Percentiles rank a stretch among this genome's conserved stretches.
Evolutionary conservation across 2,113 vertebrate genomes (phyloP).

Genomic region (Epinephelus lanceolatus): DNA sequence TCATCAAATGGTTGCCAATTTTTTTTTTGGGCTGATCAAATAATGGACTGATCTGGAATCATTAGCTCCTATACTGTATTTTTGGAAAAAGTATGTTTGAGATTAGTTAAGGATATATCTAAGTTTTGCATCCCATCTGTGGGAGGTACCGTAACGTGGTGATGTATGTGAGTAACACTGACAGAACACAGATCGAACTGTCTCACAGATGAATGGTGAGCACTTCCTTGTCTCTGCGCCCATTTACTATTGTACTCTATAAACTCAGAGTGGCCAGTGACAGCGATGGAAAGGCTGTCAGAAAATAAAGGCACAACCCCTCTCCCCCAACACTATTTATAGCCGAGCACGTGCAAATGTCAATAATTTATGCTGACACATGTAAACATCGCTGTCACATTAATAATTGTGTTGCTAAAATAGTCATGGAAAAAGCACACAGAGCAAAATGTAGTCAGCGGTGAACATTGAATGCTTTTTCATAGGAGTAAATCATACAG

Average conservation of each 20-base stretch:
- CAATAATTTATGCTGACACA: constrained; percentile 81
- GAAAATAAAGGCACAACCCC: constrained; percentile 57
- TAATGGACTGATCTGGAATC: too few species aligned
- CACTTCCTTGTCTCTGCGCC: constrained; percentile 7
- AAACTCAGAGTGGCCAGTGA: constrained; percentile 48
- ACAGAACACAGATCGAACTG: constrained; percentile 18
- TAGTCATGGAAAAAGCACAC: constrained; percentile 54
- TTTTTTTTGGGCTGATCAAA: too few species aligned
- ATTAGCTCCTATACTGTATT: too few species aligned
- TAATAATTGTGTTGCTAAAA: constrained; percentile 75
- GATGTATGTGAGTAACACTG: neutral
- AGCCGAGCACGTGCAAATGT: constrained; percentile 69
- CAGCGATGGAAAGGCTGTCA: constrained; percentile 68
- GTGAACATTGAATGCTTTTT: constrained; percentile 20
- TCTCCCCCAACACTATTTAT: constrained; percentile 73
- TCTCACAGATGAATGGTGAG: constrained; percentile 24
- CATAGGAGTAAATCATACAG: neutral
- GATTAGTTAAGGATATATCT: neutral
- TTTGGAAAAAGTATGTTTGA: neutral
- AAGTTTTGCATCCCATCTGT: neutral
- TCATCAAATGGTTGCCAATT: too few species aligned
- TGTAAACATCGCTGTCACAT: constrained; percentile 76
- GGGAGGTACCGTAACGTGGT: neutral
- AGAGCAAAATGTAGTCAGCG: constrained; percentile 25
- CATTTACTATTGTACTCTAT: constrained; percentile 41